These are phyloP conservation scores for Caenorhabditis japonica DNA, from an alignment of 2,888 invertebrate species.

Conservation along the genomic window DNA sequence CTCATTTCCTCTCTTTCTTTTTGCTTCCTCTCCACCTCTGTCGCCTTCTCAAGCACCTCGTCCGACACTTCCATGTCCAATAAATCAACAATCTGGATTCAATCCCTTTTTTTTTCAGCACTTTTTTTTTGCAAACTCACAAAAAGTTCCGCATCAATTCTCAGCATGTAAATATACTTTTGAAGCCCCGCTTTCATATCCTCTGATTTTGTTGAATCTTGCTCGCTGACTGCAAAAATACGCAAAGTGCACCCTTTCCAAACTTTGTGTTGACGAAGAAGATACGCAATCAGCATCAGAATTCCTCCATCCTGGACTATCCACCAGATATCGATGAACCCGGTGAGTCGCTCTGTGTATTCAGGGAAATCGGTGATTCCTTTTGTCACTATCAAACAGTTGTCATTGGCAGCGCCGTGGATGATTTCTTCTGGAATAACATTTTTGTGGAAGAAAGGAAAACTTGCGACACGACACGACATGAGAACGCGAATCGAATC, in stretches of 20 bases:
- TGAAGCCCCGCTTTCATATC: conserved; percentile 96
- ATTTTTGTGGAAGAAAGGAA: not conserved
- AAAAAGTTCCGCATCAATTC: conserved; percentile 88
- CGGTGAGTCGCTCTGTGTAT: conserved; percentile 86
- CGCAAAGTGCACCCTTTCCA: conserved; percentile 99
- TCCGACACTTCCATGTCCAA: conserved; percentile 97
- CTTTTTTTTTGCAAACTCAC: conserved; percentile 60
- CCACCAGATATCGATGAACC: conserved; percentile 99
- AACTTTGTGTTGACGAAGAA: conserved; percentile 87
- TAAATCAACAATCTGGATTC: conserved; percentile 80
- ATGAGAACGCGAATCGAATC: too few species aligned
- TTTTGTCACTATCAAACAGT: conserved; percentile 96
- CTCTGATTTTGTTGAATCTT: conserved; percentile 83
- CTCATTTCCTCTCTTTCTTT: conserved; percentile 81
- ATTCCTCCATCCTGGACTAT: conserved; percentile 95
- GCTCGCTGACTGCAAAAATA: conserved; percentile 98
- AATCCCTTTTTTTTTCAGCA: too few species aligned
- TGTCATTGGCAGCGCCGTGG: conserved; percentile 89
- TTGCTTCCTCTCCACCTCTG: conserved; percentile 98
- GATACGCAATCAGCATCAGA: conserved; percentile 87
- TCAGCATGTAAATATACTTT: conserved; percentile 95
- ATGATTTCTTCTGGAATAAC: conserved; percentile 74
- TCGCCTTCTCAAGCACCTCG: conserved; percentile 95
- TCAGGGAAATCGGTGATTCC: conserved; percentile 95
- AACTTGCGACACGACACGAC: too few species aligned